A percentile compares a stretch with the other conserved stretches of the same genome.
phyloP scores from a whole-genome alignment of 1,140 invertebrate species.

The Drosophila bocki region DNA sequence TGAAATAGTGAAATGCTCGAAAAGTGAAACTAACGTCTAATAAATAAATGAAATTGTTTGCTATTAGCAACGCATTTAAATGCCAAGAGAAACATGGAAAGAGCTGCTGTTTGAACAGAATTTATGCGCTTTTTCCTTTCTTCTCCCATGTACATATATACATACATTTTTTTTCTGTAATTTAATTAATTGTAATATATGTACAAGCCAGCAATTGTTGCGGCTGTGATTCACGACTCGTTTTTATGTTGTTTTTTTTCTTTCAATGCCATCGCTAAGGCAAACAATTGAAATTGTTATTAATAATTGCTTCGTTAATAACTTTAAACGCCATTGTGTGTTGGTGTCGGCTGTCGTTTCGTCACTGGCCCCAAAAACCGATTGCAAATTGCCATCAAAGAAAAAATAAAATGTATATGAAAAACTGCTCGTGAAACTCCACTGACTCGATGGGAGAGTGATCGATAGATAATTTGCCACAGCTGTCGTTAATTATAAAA shows the following conservation, averaged over 20 bases:
- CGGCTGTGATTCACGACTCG: slow-evolving; percentile 58
- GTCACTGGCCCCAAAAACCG: slow-evolving; percentile 61
- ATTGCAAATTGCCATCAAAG: slow-evolving; percentile 56
- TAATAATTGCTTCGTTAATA: slow-evolving; percentile 78
- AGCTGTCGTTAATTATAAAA: slow-evolving; percentile 41
- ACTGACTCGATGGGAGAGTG: slow-evolving; percentile 4
- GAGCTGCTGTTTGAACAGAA: slow-evolving; percentile 63
- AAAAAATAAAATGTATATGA: not conserved
- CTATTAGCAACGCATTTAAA: slow-evolving; percentile 79
- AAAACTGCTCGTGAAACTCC: slow-evolving; percentile 23
- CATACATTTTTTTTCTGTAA: slow-evolving; percentile 20
- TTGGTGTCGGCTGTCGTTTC: slow-evolving; percentile 39
- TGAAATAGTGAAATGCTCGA: slow-evolving; percentile 80
- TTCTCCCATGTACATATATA: slow-evolving; percentile 8
- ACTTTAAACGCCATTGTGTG: slow-evolving; percentile 56
- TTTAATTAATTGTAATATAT: slow-evolving; percentile 79
- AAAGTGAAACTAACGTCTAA: slow-evolving; percentile 80
- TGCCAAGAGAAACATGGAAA: slow-evolving; percentile 49
- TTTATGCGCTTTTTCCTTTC: slow-evolving; percentile 58
- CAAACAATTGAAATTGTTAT: slow-evolving; percentile 74
- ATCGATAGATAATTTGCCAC: slow-evolving; percentile 41
- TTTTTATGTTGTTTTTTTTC: slow-evolving; percentile 22
- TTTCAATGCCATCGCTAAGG: slow-evolving; percentile 53
- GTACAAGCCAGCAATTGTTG: slow-evolving; percentile 29
- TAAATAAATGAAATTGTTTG: slow-evolving; percentile 84